Conservation (phyloP, 92 coral and sea anemone genomes). For the Parazoanthus darwini region DNA sequence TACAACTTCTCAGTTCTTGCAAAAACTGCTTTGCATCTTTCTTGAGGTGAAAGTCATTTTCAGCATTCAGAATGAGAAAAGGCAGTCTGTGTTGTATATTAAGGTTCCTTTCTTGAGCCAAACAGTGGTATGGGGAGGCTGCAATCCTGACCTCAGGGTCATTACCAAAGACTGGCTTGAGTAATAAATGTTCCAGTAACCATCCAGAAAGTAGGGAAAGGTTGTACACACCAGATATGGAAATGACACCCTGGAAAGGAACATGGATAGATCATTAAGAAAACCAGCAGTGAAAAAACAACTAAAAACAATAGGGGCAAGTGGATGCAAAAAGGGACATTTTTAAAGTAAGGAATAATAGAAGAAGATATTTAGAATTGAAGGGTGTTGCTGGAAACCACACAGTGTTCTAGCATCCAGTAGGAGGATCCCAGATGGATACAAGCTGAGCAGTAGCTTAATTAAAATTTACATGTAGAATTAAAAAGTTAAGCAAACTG, state of each 20-base stretch:
- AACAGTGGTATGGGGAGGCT: conserved; percentile 59
- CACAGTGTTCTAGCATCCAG: no score
- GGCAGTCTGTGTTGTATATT: conserved; percentile 32
- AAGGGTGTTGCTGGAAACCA: no score
- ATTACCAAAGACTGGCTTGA: conserved; percentile 60
- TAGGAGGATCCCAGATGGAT: no score
- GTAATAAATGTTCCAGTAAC: conserved; percentile 44
- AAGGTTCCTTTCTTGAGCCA: neutral
- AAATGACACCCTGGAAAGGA: conserved; percentile 58
- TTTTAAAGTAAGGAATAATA: no score
- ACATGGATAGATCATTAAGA: neutral
- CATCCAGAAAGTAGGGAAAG: conserved; percentile 50
- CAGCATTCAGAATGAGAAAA: conserved; percentile 64
- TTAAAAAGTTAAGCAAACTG: no score
- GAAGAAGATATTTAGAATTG: no score
- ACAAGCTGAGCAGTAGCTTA: no score
- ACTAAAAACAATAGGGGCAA: no score
- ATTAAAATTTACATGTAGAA: no score
- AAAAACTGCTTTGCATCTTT: conserved; percentile 58
- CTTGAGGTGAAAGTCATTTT: conserved; percentile 40
- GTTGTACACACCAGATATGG: conserved; percentile 66
- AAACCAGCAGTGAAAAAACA: no score
- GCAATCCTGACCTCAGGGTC: conserved; percentile 40
- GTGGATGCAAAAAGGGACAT: no score
- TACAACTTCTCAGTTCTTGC: conserved; percentile 7